These are phyloP conservation scores for Pomatorhinus ruficollis DNA, from an alignment of 2,113 vertebrate species.

Conservation along the genomic window DNA sequence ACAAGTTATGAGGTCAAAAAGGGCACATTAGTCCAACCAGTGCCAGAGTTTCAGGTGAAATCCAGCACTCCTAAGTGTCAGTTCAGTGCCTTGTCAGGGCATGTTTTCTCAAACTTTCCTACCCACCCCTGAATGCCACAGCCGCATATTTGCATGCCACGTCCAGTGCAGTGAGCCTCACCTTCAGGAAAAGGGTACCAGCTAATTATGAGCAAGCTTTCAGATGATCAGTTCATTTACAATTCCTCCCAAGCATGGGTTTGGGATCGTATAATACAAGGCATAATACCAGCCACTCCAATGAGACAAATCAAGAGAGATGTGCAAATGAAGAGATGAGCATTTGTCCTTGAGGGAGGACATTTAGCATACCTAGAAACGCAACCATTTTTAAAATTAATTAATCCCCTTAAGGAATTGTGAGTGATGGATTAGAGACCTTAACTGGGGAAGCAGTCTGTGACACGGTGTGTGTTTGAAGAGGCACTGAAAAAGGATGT, in stretches of 20 bases:
- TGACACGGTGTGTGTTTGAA: conserved; percentile 23
- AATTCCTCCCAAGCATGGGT: background rate
- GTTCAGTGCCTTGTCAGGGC: background rate
- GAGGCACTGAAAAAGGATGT: conserved; percentile 26
- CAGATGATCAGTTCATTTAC: conserved; percentile 13
- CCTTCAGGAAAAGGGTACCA: conserved; percentile 23
- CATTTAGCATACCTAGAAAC: conserved; percentile 56
- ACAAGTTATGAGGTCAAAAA: background rate
- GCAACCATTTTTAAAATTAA: conserved; percentile 68
- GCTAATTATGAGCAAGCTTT: background rate
- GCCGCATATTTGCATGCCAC: background rate
- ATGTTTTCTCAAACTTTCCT: background rate
- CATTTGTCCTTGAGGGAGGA: conserved; percentile 65
- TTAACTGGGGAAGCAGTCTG: conserved; percentile 65
- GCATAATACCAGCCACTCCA: background rate
- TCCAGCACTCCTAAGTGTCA: background rate
- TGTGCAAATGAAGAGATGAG: conserved; percentile 28
- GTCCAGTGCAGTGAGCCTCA: background rate
- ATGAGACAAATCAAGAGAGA: background rate
- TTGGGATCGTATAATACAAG: background rate
- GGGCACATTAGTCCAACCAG: background rate
- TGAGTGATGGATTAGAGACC: conserved; percentile 71
- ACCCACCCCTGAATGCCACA: rapidly evolving
- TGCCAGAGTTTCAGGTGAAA: background rate
- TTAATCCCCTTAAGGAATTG: conserved; percentile 67